Evolutionary conservation across 2,113 vertebrate species (phyloP).

Genomic region (Nicator chloris): DNA sequence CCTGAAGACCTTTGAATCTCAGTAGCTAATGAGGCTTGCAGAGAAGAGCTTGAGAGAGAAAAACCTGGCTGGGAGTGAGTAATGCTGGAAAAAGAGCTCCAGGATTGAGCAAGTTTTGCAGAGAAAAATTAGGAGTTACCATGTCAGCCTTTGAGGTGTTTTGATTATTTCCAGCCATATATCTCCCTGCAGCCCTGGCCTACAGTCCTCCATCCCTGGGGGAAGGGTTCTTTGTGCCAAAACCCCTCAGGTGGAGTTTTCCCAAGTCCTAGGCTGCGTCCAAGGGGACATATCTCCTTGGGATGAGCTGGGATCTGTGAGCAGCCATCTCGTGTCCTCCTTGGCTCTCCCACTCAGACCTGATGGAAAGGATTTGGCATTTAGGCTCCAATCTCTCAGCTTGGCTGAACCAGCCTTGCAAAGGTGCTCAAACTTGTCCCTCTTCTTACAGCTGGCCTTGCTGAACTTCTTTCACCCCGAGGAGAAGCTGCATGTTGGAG

Average conservation of each 20-base stretch:
- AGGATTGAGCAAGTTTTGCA: conserved; percentile 9
- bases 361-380: neutral
- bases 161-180: conserved; percentile 27
- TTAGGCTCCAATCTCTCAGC: neutral
- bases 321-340: fast-evolving
- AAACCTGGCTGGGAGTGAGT: conserved; percentile 34
- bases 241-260: neutral
- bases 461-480: conserved; percentile 76
- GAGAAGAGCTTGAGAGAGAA: neutral
- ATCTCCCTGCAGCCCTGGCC: neutral
- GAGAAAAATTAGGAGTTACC: neutral
- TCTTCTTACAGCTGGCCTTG: conserved; percentile 71
- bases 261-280: neutral
- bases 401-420: neutral
- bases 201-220: neutral
- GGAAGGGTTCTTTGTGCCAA: neutral
- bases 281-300: neutral
- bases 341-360: fast-evolving
- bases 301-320: neutral
- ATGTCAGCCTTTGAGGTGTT: fast-evolving
- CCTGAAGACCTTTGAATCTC: conserved; percentile 50
- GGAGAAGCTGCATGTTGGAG: conserved; percentile 68
- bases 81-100: neutral
- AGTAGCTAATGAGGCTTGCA: conserved; percentile 31
- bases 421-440: neutral